A percentile compares a stretch with the other conserved stretches of the same genome.
Conservation (phyloP, 2,797 vertebrate genomes). For the Chanos chanos region DNA sequence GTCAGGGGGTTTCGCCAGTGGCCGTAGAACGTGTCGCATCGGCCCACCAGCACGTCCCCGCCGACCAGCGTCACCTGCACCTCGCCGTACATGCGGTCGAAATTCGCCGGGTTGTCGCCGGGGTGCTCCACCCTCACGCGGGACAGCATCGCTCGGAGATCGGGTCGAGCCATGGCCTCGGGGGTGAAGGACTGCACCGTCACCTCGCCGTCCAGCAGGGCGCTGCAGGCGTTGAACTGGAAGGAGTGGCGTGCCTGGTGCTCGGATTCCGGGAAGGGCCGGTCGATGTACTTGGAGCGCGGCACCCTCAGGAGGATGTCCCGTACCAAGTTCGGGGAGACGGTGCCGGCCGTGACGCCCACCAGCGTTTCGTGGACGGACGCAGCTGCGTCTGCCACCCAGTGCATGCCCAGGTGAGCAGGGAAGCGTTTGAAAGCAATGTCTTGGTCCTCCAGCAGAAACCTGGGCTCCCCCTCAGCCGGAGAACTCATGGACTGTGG, state of each 20-base stretch:
- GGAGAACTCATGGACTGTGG: conserved; percentile 63
- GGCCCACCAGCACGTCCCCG: conserved; percentile 72
- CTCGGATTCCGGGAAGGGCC: conserved; percentile 81
- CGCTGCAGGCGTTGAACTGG: conserved; percentile 83
- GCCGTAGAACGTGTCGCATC: conserved; percentile 86
- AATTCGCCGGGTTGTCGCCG: conserved; percentile 81
- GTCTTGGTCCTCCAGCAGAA: conserved; percentile 83
- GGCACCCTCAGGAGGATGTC: conserved; percentile 80
- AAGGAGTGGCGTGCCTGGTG: conserved; percentile 88
- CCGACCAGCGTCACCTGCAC: conserved; percentile 73
- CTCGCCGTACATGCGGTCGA: conserved; percentile 85
- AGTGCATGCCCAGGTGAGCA: conserved; percentile 87
- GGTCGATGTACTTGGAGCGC: conserved; percentile 84
- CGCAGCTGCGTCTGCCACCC: conserved; percentile 79
- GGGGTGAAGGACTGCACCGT: conserved; percentile 72
- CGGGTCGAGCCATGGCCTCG: conserved; percentile 61
- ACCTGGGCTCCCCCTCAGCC: conserved; percentile 53
- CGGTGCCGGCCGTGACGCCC: conserved; percentile 47
- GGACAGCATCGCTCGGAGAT: conserved; percentile 73
- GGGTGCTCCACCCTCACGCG: conserved; percentile 81
- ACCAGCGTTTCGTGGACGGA: conserved; percentile 71
- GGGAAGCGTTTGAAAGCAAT: conserved; percentile 86
- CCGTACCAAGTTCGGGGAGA: conserved; percentile 67
- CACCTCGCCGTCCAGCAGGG: conserved; percentile 81
- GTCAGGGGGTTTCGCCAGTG: conserved; percentile 89